Conservation (phyloP, 2,888 invertebrate species). For the Leucophenga montana region DNA sequence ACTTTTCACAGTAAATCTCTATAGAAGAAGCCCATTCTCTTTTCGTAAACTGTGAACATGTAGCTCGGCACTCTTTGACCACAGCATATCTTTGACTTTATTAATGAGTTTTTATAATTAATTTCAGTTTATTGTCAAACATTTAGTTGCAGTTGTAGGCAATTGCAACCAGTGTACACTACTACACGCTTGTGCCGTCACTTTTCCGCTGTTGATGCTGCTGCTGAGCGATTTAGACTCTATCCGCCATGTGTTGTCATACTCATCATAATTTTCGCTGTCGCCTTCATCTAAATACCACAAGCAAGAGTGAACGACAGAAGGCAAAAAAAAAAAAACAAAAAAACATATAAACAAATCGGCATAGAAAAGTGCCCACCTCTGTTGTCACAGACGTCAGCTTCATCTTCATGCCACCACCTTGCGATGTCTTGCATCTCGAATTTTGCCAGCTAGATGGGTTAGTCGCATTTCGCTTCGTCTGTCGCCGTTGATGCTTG, state of each 20-base stretch:
- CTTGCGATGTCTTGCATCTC: not conserved
- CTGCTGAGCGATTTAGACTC: conserved; percentile 57
- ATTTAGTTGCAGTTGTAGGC: not conserved
- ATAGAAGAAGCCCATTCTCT: no score
- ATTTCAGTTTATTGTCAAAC: no score
- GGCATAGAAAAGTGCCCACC: conserved; percentile 26
- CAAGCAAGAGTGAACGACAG: conserved; percentile 32
- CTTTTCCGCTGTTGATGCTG: conserved; percentile 48
- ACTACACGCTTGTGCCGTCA: not conserved
- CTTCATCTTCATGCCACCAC: not conserved
- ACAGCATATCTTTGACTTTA: no score
- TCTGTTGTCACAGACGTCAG: conserved; percentile 11
- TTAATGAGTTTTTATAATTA: no score
- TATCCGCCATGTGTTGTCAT: conserved; percentile 49
- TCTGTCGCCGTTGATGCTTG: conserved; percentile 60
- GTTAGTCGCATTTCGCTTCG: conserved; percentile 25
- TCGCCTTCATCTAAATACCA: conserved; percentile 40
- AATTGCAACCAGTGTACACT: not conserved
- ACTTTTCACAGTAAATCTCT: no score
- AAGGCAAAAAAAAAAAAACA: conserved; percentile 38
- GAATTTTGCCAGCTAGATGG: not conserved
- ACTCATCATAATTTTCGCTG: conserved; percentile 70
- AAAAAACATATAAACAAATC: conserved; percentile 42
- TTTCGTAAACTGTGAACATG: no score
- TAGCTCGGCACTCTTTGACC: no score